Evolutionary conservation across 2,888 invertebrate genomes (phyloP).

Genomic region (Aricia artaxerxes): DNA sequence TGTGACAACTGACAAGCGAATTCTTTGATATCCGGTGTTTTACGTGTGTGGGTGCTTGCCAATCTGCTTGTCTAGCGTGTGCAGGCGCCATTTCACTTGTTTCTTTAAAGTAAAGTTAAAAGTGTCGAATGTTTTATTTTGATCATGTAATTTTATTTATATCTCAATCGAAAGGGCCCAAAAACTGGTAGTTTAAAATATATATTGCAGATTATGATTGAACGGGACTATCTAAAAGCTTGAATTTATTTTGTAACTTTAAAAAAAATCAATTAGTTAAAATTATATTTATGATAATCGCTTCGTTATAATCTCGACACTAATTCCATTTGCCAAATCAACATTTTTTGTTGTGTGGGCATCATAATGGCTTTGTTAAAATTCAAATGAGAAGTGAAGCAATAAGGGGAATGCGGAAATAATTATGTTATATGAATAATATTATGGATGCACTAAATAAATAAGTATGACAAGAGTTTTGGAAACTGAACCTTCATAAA

Average conservation of each 20-base stretch:
- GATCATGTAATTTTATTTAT: too few species aligned
- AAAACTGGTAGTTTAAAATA: neutral
- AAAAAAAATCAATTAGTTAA: neutral
- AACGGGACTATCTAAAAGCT: slow-evolving; percentile 12
- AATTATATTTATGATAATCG: slow-evolving; percentile 21
- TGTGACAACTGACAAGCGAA: too few species aligned
- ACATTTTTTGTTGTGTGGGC: slow-evolving; percentile 24
- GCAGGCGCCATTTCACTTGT: neutral
- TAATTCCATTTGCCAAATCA: slow-evolving; percentile 21
- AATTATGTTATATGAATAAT: too few species aligned
- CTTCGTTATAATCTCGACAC: slow-evolving; percentile 1
- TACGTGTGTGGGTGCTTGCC: too few species aligned
- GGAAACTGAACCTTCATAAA: neutral
- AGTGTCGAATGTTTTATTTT: too few species aligned
- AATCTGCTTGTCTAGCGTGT: too few species aligned
- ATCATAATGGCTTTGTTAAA: slow-evolving; percentile 24
- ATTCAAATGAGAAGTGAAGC: slow-evolving; percentile 28
- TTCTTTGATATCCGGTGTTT: too few species aligned
- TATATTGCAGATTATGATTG: neutral
- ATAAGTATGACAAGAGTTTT: neutral
- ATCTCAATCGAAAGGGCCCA: neutral
- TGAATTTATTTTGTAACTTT: neutral
- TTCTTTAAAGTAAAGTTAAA: neutral
- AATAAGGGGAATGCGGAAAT: slow-evolving; percentile 22
- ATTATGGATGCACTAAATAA: slow-evolving; percentile 2